These are phyloP conservation scores for Beroe ovata DNA, from an alignment of 37 sponge, comb jelly and placozoan genomes.

Conservation along the genomic window DNA sequence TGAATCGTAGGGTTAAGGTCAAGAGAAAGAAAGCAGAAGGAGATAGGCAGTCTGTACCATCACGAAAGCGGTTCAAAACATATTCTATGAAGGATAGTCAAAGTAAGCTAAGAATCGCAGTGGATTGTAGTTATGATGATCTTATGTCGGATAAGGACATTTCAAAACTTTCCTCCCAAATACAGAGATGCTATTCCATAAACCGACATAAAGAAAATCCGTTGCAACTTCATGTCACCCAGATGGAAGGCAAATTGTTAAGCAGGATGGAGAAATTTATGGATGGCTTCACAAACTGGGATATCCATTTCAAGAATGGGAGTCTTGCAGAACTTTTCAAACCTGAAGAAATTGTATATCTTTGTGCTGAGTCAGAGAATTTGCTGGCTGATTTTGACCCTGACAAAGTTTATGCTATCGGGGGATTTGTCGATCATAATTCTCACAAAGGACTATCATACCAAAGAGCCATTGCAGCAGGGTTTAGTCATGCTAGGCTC, in stretches of 20 bases:
- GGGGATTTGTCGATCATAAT: constrained; percentile 66
- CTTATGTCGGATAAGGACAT: constrained; percentile 41
- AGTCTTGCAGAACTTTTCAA: constrained; percentile 9
- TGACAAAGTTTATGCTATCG: constrained; percentile 34
- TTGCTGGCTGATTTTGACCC: constrained; percentile 11
- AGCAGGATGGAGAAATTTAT: background rate
- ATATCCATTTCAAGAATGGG: constrained; percentile 13
- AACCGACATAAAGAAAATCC: constrained; percentile 35
- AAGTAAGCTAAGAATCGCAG: constrained; percentile 25
- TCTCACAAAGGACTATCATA: constrained; percentile 37
- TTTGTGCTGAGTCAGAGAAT: constrained; percentile 64
- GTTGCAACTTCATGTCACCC: constrained; percentile 9
- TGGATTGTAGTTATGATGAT: constrained; percentile 60
- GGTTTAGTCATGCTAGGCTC: constrained; percentile 36
- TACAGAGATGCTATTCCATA: constrained; percentile 31
- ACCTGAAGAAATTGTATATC: constrained; percentile 9
- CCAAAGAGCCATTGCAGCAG: constrained; percentile 16
- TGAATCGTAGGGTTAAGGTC: background rate
- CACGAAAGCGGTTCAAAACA: background rate
- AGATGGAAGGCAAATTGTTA: constrained; percentile 3
- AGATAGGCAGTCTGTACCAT: background rate
- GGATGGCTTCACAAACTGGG: constrained; percentile 60
- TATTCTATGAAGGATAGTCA: background rate
- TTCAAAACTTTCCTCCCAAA: background rate
- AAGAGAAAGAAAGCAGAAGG: constrained; percentile 59